These are phyloP conservation scores for Isurus oxyrinchus DNA, from an alignment of 2,113 vertebrate species.

Conservation along the genomic window DNA sequence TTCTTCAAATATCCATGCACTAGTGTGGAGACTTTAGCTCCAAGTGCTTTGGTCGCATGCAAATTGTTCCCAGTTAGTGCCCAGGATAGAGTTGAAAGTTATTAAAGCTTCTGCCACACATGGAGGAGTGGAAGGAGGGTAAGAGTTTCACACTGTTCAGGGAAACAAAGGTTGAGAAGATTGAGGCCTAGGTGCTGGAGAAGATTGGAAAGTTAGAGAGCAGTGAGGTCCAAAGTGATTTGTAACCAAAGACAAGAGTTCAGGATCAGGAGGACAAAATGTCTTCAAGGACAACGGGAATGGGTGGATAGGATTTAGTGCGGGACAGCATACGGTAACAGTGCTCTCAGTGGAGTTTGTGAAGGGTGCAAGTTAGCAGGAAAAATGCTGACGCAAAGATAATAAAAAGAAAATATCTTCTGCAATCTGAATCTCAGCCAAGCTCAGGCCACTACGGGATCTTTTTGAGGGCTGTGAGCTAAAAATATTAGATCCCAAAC, in stretches of 20 bases:
- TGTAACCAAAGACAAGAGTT: background rate
- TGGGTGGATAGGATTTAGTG: background rate
- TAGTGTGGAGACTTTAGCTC: background rate
- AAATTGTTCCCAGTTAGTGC: background rate
- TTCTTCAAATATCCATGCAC: background rate
- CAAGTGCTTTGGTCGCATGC: background rate
- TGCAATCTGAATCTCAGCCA: too few relatives aligned
- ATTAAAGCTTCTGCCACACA: background rate
- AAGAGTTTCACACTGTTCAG: background rate
- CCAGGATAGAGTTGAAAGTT: background rate
- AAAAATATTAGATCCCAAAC: too few relatives aligned
- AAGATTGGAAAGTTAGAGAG: background rate
- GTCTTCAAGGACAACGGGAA: background rate
- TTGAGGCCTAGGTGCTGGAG: background rate
- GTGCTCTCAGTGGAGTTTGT: background rate
- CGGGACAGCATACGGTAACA: background rate
- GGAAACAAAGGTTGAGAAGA: background rate
- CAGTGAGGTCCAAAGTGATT: background rate
- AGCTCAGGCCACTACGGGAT: too few relatives aligned
- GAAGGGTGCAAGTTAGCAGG: background rate
- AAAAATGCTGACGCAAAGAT: background rate
- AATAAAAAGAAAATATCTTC: background rate
- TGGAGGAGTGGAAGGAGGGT: background rate
- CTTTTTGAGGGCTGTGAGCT: too few relatives aligned
- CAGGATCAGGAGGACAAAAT: too few relatives aligned